Evolutionary conservation across 2,888 invertebrate genomes (phyloP).

Genomic region (Lymantria dispar): DNA sequence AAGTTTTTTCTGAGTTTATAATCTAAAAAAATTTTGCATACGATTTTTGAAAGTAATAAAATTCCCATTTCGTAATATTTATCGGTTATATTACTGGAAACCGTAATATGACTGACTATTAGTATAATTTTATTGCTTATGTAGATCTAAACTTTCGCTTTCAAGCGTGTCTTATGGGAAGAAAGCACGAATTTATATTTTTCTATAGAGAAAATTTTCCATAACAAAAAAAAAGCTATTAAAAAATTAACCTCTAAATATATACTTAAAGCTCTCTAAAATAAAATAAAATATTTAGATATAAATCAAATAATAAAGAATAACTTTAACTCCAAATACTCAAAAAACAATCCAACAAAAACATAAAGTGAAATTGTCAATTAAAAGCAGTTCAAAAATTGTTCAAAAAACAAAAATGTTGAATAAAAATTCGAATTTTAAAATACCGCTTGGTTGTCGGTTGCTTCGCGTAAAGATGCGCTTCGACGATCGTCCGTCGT

Average conservation of each 20-base stretch:
- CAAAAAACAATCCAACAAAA: neutral
- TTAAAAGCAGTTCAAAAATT: constrained; percentile 23
- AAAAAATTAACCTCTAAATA: neutral
- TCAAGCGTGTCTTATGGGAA: constrained; percentile 12
- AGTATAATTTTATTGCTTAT: constrained; percentile 29
- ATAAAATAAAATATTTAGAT: neutral
- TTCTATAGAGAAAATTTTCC: neutral
- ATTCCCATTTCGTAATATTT: constrained; percentile 5
- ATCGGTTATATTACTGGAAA: constrained; percentile 20
- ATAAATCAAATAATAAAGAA: neutral
- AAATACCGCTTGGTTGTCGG: constrained; percentile 36
- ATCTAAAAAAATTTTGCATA: constrained; percentile 8
- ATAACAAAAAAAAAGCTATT: neutral
- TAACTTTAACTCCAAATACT: constrained; percentile 1
- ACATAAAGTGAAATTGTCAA: constrained; percentile 9
- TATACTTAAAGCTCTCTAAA: neutral
- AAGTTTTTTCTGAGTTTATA: neutral
- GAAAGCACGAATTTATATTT: constrained; percentile 13
- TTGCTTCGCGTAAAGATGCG: constrained; percentile 49
- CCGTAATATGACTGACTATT: constrained; percentile 22
- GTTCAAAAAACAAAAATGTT: constrained; percentile 11
- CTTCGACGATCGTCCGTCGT: constrained; percentile 47
- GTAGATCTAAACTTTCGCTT: constrained; percentile 29
- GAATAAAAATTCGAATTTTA: constrained; percentile 23
- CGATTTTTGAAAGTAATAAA: constrained; percentile 21